Conservation (phyloP, 2,888 invertebrate genomes). For the Xestia c-nigrum region DNA sequence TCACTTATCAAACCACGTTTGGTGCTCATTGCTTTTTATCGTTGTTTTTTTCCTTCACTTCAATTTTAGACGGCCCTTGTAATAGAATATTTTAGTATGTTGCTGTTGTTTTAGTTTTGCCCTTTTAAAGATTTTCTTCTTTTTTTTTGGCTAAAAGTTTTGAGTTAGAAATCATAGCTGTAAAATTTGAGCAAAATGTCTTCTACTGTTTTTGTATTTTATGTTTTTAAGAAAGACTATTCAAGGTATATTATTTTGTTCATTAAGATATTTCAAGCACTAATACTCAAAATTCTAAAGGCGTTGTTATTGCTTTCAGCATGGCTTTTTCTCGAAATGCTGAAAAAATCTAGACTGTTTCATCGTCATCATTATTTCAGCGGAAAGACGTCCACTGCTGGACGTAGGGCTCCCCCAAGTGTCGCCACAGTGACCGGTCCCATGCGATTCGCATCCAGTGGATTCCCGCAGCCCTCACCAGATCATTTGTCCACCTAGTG, state of each 20-base stretch:
- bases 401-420: too few species aligned
- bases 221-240: too few species aligned
- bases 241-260: too few species aligned
- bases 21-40: slow-evolving; percentile 54
- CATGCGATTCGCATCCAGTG: too few species aligned
- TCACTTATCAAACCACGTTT: slow-evolving; percentile 56
- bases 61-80: slow-evolving; percentile 36
- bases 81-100: slow-evolving; percentile 54
- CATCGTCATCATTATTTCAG: too few species aligned
- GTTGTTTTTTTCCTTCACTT: slow-evolving; percentile 42
- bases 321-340: neutral
- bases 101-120: slow-evolving; percentile 26
- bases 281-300: neutral
- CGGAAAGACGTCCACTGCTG: too few species aligned
- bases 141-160: neutral
- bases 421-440: too few species aligned
- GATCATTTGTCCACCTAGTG: too few species aligned
- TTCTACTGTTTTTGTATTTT: neutral
- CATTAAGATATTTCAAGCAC: neutral
- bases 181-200: neutral
- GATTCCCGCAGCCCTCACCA: too few species aligned
- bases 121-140: neutral
- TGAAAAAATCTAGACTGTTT: too few species aligned
- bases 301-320: neutral
- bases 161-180: neutral